A percentile compares a stretch with the other conserved stretches of the same genome.
Conservation (phyloP, 2,888 invertebrate species). For the Athripsodes cinereus region DNA sequence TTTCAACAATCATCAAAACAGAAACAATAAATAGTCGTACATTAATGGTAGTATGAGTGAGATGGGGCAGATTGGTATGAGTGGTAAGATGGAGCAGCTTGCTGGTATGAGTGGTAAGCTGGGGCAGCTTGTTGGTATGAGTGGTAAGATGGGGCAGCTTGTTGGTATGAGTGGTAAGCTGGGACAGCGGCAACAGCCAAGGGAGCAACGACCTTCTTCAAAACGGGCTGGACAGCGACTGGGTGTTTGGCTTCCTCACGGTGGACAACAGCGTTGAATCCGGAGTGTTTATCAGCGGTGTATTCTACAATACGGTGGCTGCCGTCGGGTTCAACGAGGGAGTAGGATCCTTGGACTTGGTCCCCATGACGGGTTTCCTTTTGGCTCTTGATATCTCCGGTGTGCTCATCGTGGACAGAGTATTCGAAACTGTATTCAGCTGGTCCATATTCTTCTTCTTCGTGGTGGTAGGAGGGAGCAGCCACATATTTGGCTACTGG, state of each 20-base stretch:
- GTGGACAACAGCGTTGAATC: slow-evolving; percentile 45
- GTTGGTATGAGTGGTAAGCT: slow-evolving; percentile 16
- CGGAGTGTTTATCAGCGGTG: slow-evolving; percentile 41
- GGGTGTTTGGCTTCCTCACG: slow-evolving; percentile 35
- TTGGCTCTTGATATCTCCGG: slow-evolving; percentile 46
- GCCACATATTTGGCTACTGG: slow-evolving; percentile 11
- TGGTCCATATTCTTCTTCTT: slow-evolving; percentile 15
- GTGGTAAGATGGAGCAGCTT: slow-evolving; percentile 12
- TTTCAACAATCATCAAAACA: background rate
- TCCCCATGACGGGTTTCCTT: slow-evolving; percentile 43
- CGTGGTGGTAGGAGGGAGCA: slow-evolving; percentile 4
- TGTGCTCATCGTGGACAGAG: slow-evolving; percentile 43
- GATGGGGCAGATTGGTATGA: slow-evolving; percentile 12
- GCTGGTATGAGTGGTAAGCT: slow-evolving; percentile 7
- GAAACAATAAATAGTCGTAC: background rate
- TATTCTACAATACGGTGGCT: slow-evolving; percentile 44
- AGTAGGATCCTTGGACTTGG: slow-evolving; percentile 44
- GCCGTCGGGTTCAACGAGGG: slow-evolving; percentile 47
- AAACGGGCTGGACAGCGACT: slow-evolving; percentile 18
- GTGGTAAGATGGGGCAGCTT: slow-evolving; percentile 14
- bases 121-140: slow-evolving; percentile 9
- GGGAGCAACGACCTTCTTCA: slow-evolving; percentile 23
- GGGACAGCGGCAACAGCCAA: slow-evolving; percentile 22
- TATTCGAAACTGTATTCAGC: slow-evolving; percentile 31
- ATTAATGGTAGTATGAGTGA: slow-evolving; percentile 14